Evolutionary conservation across 2,113 vertebrate genomes (phyloP).

Genomic region (Oryzias javanicus): DNA sequence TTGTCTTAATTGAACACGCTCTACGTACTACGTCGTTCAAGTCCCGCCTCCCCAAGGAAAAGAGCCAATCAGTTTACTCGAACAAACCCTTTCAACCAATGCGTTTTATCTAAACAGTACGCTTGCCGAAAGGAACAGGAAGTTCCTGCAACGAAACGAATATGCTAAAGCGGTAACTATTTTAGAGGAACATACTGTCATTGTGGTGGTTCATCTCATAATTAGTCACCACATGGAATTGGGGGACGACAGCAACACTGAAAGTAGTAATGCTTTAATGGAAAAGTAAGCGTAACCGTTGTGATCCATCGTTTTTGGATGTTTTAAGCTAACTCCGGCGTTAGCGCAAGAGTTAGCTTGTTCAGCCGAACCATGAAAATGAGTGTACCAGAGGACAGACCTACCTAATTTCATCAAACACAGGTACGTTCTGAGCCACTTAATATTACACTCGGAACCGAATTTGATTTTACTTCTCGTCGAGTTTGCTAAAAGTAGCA

Average conservation of each 20-base stretch:
- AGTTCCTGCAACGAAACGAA: conserved; percentile 34
- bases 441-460: neutral
- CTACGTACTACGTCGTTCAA: too few relatives aligned
- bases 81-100: conserved; percentile 52
- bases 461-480: neutral
- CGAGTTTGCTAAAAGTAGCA: too few relatives aligned
- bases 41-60: too few relatives aligned
- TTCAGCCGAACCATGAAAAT: conserved; percentile 21
- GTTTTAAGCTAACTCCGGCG: conserved; percentile 2
- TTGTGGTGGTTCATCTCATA: neutral
- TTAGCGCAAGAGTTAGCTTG: conserved; percentile 37
- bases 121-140: conserved; percentile 59
- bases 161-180: conserved; percentile 4
- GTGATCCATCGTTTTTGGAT: neutral
- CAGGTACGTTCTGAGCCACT: conserved; percentile 3
- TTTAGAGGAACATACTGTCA: neutral
- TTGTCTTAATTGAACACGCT: too few relatives aligned
- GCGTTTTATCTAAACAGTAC: conserved; percentile 14
- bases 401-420: conserved; percentile 1
- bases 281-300: neutral
- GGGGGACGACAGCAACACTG: accelerated
- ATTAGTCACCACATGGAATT: neutral
- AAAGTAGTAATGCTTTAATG: neutral
- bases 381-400: conserved; percentile 16
- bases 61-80: conserved; percentile 41